Conservation (phyloP, 2,113 vertebrate genomes). For the Poicephalus meyeri region DNA sequence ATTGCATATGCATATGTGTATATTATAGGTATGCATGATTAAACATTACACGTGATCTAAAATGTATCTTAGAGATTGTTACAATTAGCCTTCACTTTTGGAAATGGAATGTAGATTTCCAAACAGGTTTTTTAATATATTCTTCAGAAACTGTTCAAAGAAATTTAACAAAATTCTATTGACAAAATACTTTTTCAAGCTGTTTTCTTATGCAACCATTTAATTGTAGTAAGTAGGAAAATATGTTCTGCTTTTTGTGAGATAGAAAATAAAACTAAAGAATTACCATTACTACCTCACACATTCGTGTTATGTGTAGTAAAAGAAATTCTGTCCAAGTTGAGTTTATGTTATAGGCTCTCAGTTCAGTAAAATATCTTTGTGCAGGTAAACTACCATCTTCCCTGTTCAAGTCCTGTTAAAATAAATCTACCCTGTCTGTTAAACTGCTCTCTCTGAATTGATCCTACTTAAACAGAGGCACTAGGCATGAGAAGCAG, state of each 20-base stretch:
- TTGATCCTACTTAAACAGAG: neutral
- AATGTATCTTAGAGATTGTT: neutral
- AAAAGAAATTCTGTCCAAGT: neutral
- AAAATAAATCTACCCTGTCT: neutral
- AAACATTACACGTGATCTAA: neutral
- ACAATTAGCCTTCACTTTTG: neutral
- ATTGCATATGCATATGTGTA: fast-evolving
- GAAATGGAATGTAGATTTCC: neutral
- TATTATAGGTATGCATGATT: neutral
- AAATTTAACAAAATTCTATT: neutral
- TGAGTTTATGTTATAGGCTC: neutral
- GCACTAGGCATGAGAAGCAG: neutral
- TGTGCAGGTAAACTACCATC: neutral
- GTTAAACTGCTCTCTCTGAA: neutral
- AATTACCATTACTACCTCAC: neutral
- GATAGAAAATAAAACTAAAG: neutral
- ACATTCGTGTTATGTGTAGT: neutral
- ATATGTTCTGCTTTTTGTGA: neutral
- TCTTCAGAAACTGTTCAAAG: neutral
- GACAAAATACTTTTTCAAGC: neutral
- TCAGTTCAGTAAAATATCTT: neutral
- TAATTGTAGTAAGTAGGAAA: neutral
- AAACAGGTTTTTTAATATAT: neutral
- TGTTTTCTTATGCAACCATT: neutral
- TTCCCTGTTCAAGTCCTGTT: neutral